Conservation (phyloP, 2,113 vertebrate species). For the Oceanodroma tethys region DNA sequence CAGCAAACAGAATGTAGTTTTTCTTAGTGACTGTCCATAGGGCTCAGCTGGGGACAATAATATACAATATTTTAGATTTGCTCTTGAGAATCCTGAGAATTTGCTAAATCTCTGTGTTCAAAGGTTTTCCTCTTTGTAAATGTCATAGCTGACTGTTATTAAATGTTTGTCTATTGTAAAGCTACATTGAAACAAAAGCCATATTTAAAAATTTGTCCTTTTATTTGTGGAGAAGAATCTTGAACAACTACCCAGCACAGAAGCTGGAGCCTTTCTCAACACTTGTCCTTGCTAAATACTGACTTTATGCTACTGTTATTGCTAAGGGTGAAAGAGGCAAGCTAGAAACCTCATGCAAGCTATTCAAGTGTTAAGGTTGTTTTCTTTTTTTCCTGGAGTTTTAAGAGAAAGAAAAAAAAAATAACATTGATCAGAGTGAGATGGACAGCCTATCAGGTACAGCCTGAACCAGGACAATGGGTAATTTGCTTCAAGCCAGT, state of each 20-base stretch:
- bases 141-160: slow-evolving; percentile 17
- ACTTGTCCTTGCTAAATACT: neutral
- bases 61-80: slow-evolving; percentile 8
- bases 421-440: neutral
- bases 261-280: neutral
- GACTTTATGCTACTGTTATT: neutral
- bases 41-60: neutral
- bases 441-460: neutral
- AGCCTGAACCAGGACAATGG: neutral
- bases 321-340: neutral
- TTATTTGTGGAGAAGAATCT: neutral
- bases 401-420: neutral
- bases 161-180: neutral
- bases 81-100: slow-evolving; percentile 11
- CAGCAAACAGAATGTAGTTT: neutral
- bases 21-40: neutral
- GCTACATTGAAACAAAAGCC: slow-evolving; percentile 6
- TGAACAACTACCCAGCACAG: neutral
- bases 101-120: neutral
- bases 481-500: neutral
- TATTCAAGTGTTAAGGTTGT: neutral
- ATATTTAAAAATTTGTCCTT: neutral
- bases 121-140: slow-evolving; percentile 20
- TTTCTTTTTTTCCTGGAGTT: neutral
- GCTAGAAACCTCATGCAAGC: neutral